A percentile compares a stretch with the other conserved stretches of the same genome.
Evolutionary conservation across 1,140 invertebrate genomes (phyloP).

Genomic region (Monochamus saltuarius): DNA sequence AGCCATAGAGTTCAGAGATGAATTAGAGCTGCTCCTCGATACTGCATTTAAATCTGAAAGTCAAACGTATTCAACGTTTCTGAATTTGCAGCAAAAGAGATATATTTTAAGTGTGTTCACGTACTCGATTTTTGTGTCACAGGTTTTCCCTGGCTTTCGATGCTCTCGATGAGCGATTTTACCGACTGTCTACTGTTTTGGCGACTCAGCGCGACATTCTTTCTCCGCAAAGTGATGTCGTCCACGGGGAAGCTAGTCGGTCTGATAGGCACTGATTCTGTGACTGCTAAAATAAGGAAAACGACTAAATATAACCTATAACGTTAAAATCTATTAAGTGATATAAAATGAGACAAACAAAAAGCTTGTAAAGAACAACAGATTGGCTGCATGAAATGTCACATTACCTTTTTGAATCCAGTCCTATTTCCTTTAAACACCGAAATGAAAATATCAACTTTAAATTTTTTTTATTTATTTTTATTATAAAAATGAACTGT

Average conservation of each 20-base stretch:
- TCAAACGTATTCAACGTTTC: constrained; percentile 4
- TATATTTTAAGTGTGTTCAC: too few species aligned
- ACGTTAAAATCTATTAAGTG: too few species aligned
- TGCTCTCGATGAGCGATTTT: constrained; percentile 85
- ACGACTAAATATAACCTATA: not conserved
- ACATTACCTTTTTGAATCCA: too few species aligned
- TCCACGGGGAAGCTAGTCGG: constrained; percentile 45
- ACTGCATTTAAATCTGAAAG: constrained; percentile 38
- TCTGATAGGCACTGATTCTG: constrained; percentile 33
- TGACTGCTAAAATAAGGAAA: constrained; percentile 29
- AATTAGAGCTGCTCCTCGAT: constrained; percentile 60
- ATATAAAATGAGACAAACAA: too few species aligned
- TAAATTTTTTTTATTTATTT: too few species aligned
- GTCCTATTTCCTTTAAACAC: too few species aligned
- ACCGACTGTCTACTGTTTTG: constrained; percentile 82
- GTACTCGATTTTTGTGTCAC: constrained; percentile 73
- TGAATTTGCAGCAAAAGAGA: not conserved
- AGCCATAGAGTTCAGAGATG: constrained; percentile 58
- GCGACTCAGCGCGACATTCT: constrained; percentile 61
- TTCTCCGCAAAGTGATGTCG: constrained; percentile 60
- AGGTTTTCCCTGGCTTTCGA: constrained; percentile 82
- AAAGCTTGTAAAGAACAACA: too few species aligned
- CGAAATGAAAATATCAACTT: too few species aligned
- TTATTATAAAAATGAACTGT: too few species aligned
- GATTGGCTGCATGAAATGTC: too few species aligned